Conservation (phyloP, 2,113 vertebrate genomes). For the Saccopteryx bilineata region DNA sequence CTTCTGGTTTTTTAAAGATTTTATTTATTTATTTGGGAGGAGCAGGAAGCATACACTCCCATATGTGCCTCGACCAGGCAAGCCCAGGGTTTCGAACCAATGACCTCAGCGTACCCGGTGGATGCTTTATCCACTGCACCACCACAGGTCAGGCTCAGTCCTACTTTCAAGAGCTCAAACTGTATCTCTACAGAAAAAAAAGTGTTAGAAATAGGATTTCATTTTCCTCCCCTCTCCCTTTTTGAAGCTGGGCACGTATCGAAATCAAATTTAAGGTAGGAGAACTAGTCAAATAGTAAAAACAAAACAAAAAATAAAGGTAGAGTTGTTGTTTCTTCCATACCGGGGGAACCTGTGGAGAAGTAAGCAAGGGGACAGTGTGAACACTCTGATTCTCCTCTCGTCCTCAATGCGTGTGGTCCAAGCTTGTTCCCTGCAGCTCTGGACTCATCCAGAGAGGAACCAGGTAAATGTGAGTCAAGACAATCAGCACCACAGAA, state of each 20-base stretch:
- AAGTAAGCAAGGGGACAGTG: background rate
- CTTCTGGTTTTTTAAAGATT: too few species aligned
- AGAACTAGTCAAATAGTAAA: background rate
- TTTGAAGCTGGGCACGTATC: background rate
- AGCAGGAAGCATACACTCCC: too few species aligned
- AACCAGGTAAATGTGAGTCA: background rate
- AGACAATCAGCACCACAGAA: background rate
- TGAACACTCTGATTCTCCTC: background rate
- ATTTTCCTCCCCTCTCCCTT: background rate
- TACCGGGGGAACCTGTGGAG: background rate
- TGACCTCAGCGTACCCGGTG: too few species aligned
- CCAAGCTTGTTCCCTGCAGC: rapidly evolving
- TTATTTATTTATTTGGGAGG: too few species aligned
- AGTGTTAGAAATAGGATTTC: background rate
- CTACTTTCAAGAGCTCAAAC: background rate
- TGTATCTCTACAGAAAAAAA: background rate
- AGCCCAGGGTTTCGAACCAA: too few species aligned
- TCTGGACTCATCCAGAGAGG: background rate
- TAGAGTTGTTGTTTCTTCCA: background rate
- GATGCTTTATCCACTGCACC: too few species aligned
- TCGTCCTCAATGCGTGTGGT: rapidly evolving
- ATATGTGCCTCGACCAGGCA: too few species aligned
- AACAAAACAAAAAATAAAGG: conserved; percentile 26
- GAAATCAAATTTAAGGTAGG: conserved; percentile 12
- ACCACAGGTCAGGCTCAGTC: background rate